Evolutionary conservation across 2,113 vertebrate genomes (phyloP).

Genomic region (Pseudorhombus dupliciocellatus): DNA sequence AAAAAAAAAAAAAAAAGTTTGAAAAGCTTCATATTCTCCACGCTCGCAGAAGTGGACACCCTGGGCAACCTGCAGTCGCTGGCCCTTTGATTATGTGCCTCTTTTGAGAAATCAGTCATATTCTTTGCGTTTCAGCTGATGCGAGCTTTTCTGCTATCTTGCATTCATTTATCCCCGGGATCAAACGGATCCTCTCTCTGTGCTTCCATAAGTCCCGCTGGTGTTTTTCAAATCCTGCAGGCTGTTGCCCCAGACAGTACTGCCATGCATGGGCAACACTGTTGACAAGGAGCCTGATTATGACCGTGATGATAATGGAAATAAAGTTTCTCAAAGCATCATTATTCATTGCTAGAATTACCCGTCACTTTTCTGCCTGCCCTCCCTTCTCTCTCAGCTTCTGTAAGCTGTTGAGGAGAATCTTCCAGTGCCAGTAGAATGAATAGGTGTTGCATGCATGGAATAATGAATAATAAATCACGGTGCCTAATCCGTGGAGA

Average conservation of each 20-base stretch:
- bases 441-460: conserved; percentile 53
- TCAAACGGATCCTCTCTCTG: conserved; percentile 42
- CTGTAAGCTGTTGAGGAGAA: conserved; percentile 52
- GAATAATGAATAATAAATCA: conserved; percentile 76
- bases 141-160: conserved; percentile 48
- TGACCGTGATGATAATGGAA: conserved; percentile 47
- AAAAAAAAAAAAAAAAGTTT: not conserved
- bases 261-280: conserved; percentile 33
- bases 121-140: conserved; percentile 54
- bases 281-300: conserved; percentile 44
- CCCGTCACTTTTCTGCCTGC: conserved; percentile 31
- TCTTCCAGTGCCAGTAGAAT: conserved; percentile 71
- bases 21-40: conserved; percentile 4
- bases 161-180: conserved; percentile 40
- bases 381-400: conserved; percentile 24
- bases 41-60: not conserved
- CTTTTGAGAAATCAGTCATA: conserved; percentile 46
- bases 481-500: conserved; percentile 35
- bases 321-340: conserved; percentile 13
- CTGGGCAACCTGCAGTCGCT: conserved; percentile 25
- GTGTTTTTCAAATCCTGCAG: conserved; percentile 14
- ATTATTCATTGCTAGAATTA: conserved; percentile 39
- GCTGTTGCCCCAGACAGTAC: conserved; percentile 3
- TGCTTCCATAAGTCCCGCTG: conserved; percentile 19
- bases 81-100: conserved; percentile 30